These are phyloP conservation scores for Eutolmus rufibarbis DNA, from an alignment of 2,888 invertebrate species.

Conservation along the genomic window DNA sequence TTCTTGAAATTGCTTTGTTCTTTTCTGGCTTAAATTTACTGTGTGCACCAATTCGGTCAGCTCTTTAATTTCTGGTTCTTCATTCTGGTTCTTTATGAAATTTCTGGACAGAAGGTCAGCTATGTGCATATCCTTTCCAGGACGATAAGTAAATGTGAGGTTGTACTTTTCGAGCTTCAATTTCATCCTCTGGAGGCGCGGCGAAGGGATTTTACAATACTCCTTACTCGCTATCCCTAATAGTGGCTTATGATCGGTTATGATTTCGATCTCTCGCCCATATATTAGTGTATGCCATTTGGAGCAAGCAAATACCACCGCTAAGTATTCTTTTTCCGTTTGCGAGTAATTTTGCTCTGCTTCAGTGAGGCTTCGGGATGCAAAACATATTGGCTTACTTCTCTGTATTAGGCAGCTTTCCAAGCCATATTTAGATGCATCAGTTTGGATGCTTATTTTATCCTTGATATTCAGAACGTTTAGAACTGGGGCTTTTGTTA, in stretches of 20 bases:
- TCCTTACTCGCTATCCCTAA: constrained; percentile 44
- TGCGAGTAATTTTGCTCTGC: constrained; percentile 46
- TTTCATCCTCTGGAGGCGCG: constrained; percentile 49
- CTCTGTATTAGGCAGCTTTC: constrained; percentile 48
- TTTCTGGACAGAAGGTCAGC: constrained; percentile 48
- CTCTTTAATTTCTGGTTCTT: constrained; percentile 4
- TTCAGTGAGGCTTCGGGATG: constrained; percentile 42
- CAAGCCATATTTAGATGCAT: constrained; percentile 45
- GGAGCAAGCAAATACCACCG: constrained; percentile 49
- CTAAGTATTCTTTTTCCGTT: constrained; percentile 46
- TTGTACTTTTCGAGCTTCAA: constrained; percentile 50
- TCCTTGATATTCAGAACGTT: constrained; percentile 42
- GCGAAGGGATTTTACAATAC: constrained; percentile 47
- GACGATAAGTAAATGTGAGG: constrained; percentile 49
- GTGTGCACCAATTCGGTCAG: constrained; percentile 41
- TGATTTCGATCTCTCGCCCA: constrained; percentile 44
- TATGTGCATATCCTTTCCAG: constrained; percentile 49
- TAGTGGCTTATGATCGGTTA: constrained; percentile 47
- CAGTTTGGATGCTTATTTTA: constrained; percentile 44
- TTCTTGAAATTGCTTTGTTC: constrained; percentile 35
- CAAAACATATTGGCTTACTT: constrained; percentile 43
- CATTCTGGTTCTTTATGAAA: background rate
- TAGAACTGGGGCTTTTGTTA: constrained; percentile 44
- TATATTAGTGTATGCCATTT: constrained; percentile 50
- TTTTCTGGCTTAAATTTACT: background rate